Conservation (phyloP, 2,113 vertebrate genomes). For the Aspiorhynchus laticeps region DNA sequence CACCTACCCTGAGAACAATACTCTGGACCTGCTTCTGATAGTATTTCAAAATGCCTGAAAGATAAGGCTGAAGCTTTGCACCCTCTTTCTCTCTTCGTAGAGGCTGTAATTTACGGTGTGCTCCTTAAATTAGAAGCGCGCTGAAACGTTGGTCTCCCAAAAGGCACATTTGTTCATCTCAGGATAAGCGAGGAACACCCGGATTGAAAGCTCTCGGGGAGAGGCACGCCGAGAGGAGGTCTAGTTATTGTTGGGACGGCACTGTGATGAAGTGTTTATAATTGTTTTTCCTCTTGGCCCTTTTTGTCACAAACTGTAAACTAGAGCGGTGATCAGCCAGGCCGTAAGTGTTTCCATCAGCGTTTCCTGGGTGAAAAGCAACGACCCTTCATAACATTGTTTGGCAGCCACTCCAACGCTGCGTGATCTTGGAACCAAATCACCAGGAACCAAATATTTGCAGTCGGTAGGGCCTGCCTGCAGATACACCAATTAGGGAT, state of each 20-base stretch:
- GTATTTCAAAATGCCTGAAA: conserved; percentile 50
- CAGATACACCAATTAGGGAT: neutral
- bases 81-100: conserved; percentile 10
- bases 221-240: neutral
- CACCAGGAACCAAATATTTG: conserved; percentile 15
- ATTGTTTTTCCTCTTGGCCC: conserved; percentile 22
- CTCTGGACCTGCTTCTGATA: conserved; percentile 48
- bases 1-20: conserved; percentile 57
- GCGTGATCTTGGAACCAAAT: conserved; percentile 11
- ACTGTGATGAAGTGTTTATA: conserved; percentile 34
- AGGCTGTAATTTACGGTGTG: conserved; percentile 49
- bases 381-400: conserved; percentile 20
- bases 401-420: neutral
- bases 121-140: conserved; percentile 49
- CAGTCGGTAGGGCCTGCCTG: conserved; percentile 4
- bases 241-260: conserved; percentile 17
- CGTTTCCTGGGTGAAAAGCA: conserved; percentile 27
- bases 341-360: conserved; percentile 19
- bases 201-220: conserved; percentile 37
- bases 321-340: conserved; percentile 24
- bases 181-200: conserved; percentile 47
- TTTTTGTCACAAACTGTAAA: conserved; percentile 44
- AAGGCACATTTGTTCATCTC: conserved; percentile 38
- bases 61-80: conserved; percentile 41
- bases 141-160: conserved; percentile 29